Evolutionary conservation across 2,888 invertebrate genomes (phyloP).

Genomic region (Microctonus brassicae): DNA sequence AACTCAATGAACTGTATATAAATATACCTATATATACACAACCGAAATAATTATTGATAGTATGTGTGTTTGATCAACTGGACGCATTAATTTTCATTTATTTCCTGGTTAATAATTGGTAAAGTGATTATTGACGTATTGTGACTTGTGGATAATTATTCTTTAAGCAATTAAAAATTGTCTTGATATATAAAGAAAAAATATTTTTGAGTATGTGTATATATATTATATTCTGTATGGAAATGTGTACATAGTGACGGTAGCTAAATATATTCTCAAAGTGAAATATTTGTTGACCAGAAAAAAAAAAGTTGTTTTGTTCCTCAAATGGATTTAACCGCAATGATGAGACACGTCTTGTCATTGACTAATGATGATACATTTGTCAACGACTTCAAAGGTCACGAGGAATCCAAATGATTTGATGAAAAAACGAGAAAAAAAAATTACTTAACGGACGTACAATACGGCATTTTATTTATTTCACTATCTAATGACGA

Average conservation of each 20-base stretch:
- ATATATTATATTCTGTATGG: not conserved
- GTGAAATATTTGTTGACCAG: not conserved
- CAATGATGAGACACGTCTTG: conserved; percentile 7
- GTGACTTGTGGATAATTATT: not conserved
- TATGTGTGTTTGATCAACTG: conserved; percentile 7
- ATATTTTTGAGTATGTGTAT: too few relatives aligned
- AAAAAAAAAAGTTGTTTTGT: not conserved
- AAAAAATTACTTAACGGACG: not conserved
- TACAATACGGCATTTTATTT: not conserved
- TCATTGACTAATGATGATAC: conserved; percentile 15
- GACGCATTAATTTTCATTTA: conserved; percentile 13
- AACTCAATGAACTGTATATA: conserved; percentile 5
- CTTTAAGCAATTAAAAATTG: not conserved
- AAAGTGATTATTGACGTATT: conserved; percentile 3
- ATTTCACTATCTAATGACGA: conserved; percentile 18
- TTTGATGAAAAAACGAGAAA: not conserved
- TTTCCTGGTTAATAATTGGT: conserved; percentile 5
- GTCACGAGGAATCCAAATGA: conserved; percentile 16
- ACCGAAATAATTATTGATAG: conserved; percentile 14
- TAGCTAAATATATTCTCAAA: not conserved
- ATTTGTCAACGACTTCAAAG: conserved; percentile 13
- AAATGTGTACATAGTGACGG: conserved; percentile 7
- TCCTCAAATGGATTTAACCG: conserved; percentile 3
- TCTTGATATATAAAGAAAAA: too few relatives aligned
- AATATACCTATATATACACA: too few relatives aligned